Base-by-base conservation (phyloP, 2,888 invertebrate species). In the Stramonita haemastoma region DNA sequence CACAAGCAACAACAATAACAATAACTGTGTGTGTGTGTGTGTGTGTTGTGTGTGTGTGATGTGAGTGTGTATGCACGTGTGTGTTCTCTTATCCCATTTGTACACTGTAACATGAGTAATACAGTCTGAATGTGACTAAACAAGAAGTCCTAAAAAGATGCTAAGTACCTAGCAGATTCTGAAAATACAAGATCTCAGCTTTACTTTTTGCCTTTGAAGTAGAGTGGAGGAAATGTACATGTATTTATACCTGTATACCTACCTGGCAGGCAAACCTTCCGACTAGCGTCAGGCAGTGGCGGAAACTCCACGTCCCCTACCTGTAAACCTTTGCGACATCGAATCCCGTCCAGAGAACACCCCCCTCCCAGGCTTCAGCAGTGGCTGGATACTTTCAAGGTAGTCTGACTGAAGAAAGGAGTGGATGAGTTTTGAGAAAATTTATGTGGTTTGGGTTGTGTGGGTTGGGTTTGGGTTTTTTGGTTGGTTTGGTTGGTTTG, bases 301-400 rank as follows among this genome's bases (percentile, higher is more conserved):
- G 2, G 32, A 6, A 56, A 34, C 29, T 36, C 66, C 32, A 19
- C 85, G 13, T 46, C 77, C 26, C 22, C 79, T 19, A 56, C 32
- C 73, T 32, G 56, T 26, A 89, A 85, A 29, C 34, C 85, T 17
- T 46, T 85, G 83, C 92, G 95, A 91, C 93, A 93, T 87, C 92
- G 94, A 60, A 95, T 95, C 70, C 97, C 98, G 81, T 97, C 97
- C n/a, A 97, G 97, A 95, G 97, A 97, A 93, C 97, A 97, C 96
- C 98, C 98, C 89, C 98, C 98, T 19, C 97, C 97, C 11, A 97
- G 97, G 94, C 96, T 98, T 96, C 97, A 97, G 91, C 97, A 97
- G 93, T 98, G 98, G 98, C 96, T 98, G 91, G 95, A 97, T 88
- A 97, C 97, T 94, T 98, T 98, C 96, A 97, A 97, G 96, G 97